phyloP scores from a whole-genome alignment of 2,888 invertebrate genomes.

The Diplazon laetatorius region DNA sequence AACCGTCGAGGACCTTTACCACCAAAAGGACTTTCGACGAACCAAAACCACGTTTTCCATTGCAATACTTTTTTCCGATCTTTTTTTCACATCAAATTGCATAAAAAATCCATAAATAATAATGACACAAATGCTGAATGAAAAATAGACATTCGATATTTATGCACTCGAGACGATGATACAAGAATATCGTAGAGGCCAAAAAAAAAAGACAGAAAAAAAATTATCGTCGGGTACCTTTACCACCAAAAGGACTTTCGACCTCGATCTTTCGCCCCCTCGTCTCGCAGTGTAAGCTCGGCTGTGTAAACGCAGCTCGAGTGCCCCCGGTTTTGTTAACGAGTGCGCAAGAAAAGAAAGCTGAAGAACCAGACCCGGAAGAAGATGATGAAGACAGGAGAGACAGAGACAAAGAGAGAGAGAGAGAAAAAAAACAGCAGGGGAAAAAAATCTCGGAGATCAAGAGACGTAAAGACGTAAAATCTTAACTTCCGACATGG shows the following conservation, averaged over 20 bases:
- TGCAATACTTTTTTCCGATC: too few species aligned
- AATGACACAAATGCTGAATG: background rate
- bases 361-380: background rate
- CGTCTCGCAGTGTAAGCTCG: conserved; percentile 1
- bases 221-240: conserved; percentile 25
- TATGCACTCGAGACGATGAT: background rate
- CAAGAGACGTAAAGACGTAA: conserved; percentile 53
- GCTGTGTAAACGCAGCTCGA: background rate
- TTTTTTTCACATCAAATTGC: too few species aligned
- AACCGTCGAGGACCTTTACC: too few species aligned
- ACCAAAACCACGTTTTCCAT: too few species aligned
- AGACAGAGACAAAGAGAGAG: conserved; percentile 32
- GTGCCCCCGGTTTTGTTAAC: conserved; percentile 32
- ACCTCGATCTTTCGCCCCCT: conserved; percentile 15
- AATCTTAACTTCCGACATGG: conserved; percentile 70
- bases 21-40: too few species aligned
- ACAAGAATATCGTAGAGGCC: too few species aligned
- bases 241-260: conserved; percentile 13
- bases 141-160: conserved; percentile 6
- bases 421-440: too few species aligned
- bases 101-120: too few species aligned
- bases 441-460: conserved; percentile 24
- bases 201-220: too few species aligned
- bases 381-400: conserved; percentile 23
- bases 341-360: conserved; percentile 4